Percentiles rank a stretch among this genome's conserved stretches.
Evolutionary conservation across 2,888 invertebrate genomes (phyloP).

Genomic region (Vanessa cardui): DNA sequence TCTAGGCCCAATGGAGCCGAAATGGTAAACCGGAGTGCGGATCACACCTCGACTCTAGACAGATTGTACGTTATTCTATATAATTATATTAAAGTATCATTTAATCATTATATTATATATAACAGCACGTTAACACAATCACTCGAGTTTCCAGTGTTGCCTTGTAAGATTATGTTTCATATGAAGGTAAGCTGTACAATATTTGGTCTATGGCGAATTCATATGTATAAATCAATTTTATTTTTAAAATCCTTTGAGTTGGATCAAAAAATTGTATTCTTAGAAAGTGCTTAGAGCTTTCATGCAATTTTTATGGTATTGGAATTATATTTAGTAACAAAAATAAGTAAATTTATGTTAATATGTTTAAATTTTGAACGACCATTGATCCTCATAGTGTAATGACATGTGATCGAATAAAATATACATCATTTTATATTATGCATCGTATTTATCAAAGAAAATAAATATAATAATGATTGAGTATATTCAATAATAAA

Average conservation of each 20-base stretch:
- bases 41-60: slow-evolving; percentile 80
- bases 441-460: too few species aligned
- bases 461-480: too few species aligned
- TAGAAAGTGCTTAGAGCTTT: background rate
- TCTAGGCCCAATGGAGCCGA: slow-evolving; percentile 81
- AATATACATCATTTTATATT: too few species aligned
- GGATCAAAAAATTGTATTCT: background rate
- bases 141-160: slow-evolving; percentile 42
- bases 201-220: background rate
- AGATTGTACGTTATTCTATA: slow-evolving; percentile 75
- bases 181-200: slow-evolving; percentile 1
- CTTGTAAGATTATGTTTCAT: background rate
- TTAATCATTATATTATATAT: slow-evolving; percentile 39
- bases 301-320: too few species aligned
- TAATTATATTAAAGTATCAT: slow-evolving; percentile 39
- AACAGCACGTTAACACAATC: slow-evolving; percentile 33
- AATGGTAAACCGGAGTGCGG: slow-evolving; percentile 79
- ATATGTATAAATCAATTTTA: background rate
- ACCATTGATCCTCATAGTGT: too few species aligned
- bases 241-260: background rate
- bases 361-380: too few species aligned
- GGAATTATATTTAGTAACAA: too few species aligned
- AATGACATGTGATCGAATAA: too few species aligned
- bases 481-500: too few species aligned
- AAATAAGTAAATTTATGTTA: too few species aligned